phyloP scores from a whole-genome alignment of 1,140 invertebrate genomes.

The Branchinecta lynchi region DNA sequence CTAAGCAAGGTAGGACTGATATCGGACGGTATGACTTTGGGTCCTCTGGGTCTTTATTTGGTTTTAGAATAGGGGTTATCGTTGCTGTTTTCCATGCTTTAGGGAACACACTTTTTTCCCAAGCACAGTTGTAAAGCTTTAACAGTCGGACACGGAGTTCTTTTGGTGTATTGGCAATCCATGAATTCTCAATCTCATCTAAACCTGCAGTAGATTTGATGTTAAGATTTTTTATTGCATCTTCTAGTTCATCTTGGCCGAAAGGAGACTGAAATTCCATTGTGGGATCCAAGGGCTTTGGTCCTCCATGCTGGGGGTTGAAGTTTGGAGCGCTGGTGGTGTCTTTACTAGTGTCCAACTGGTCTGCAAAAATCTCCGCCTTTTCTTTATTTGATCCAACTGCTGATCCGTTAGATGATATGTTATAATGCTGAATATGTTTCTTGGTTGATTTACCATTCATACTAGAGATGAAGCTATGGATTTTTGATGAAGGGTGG shows the following conservation, averaged over 20 bases:
- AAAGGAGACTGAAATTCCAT: neutral
- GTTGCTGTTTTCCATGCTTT: neutral
- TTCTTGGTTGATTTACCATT: neutral
- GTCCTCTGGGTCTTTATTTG: neutral
- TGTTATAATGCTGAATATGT: neutral
- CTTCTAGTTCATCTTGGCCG: neutral
- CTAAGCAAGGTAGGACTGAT: neutral
- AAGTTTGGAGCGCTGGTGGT: neutral
- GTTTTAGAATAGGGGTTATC: neutral
- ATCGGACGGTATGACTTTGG: neutral
- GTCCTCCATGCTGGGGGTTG: neutral
- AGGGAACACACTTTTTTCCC: neutral
- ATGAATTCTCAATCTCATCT: neutral
- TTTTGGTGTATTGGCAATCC: neutral
- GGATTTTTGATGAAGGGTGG: neutral
- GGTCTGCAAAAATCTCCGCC: neutral
- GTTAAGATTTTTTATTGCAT: neutral
- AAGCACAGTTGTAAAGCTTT: neutral
- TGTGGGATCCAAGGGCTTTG: neutral
- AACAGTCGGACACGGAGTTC: neutral
- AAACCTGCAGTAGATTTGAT: neutral
- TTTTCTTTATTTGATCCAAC: neutral
- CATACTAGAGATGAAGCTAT: neutral
- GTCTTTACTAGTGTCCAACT: neutral
- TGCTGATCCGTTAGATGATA: too few species aligned